phyloP scores from a whole-genome alignment of 1,140 invertebrate species.

The Drosophila santomea region DNA sequence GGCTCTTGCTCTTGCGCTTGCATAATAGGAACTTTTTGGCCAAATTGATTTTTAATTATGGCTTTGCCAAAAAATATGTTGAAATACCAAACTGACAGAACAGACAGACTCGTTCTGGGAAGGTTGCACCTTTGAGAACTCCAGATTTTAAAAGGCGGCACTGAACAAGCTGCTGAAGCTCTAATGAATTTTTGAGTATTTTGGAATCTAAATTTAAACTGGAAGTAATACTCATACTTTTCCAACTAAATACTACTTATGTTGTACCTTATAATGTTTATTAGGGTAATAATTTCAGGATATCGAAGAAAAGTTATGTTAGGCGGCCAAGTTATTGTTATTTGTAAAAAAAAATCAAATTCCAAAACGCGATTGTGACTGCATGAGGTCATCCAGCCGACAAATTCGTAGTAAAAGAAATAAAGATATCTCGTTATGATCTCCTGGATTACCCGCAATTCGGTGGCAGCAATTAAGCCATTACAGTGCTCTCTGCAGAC shows the following conservation, averaged over 20 bases:
- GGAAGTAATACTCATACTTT: no score
- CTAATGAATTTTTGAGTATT: slow-evolving; percentile 1
- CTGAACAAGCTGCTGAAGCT: not conserved
- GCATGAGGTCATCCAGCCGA: slow-evolving; percentile 9
- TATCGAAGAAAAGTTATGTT: no score
- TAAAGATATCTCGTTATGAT: slow-evolving; percentile 37
- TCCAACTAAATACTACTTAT: no score
- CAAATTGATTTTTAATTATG: slow-evolving; percentile 83
- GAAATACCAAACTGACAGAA: slow-evolving; percentile 48
- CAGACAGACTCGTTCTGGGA: slow-evolving; percentile 51
- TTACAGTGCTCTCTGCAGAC: slow-evolving; percentile 62
- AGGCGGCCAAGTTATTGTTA: no score
- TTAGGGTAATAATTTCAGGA: no score
- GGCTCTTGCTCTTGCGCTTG: slow-evolving; percentile 34
- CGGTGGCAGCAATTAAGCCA: slow-evolving; percentile 68
- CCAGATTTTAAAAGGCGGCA: not conserved
- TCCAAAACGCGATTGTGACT: not conserved
- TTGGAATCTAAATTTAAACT: not conserved
- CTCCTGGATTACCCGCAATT: slow-evolving; percentile 39
- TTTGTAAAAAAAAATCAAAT: no score
- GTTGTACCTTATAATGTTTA: no score
- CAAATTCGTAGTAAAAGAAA: slow-evolving; percentile 28
- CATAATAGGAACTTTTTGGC: slow-evolving; percentile 70
- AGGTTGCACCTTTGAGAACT: slow-evolving; percentile 30
- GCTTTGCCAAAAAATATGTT: slow-evolving; percentile 36